Conservation (phyloP, 2,888 invertebrate species). For the Halocaridina rubra region DNA sequence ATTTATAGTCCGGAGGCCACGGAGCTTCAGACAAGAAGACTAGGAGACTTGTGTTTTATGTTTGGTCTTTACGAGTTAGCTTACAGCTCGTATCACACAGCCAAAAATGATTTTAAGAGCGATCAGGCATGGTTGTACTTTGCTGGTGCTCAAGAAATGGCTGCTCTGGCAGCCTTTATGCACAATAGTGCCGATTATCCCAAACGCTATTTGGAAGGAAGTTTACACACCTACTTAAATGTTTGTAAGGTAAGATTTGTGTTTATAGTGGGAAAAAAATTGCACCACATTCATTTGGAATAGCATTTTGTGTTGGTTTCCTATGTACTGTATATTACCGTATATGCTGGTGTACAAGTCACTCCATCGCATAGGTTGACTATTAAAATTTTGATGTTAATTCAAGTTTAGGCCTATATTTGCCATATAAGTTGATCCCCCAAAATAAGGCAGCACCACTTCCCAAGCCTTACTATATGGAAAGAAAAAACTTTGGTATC, state of each 20-base stretch:
- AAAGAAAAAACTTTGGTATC: no score
- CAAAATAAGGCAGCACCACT: no score
- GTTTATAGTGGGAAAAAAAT: no score
- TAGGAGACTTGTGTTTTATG: slow-evolving; percentile 96
- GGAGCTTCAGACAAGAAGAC: slow-evolving; percentile 90
- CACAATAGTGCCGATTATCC: slow-evolving; percentile 67
- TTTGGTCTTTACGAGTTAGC: slow-evolving; percentile 93
- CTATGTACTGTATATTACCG: no score
- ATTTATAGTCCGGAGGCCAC: slow-evolving; percentile 82
- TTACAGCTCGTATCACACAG: slow-evolving; percentile 88
- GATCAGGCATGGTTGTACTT: slow-evolving; percentile 98
- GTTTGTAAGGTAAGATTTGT: slow-evolving; percentile 58
- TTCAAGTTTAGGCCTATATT: no score
- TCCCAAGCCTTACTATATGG: no score
- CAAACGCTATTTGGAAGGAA: slow-evolving; percentile 57
- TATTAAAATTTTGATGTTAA: no score
- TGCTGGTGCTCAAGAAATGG: slow-evolving; percentile 97
- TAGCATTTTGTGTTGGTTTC: no score
- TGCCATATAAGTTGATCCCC: no score
- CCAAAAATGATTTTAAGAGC: slow-evolving; percentile 96
- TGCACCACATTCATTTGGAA: no score
- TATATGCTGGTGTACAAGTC: no score
- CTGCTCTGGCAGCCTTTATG: slow-evolving; percentile 82
- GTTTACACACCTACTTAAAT: slow-evolving; percentile 58
- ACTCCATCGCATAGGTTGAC: no score